These are phyloP conservation scores for Discoglossus pictus DNA, from an alignment of 2,797 vertebrate genomes.

Conservation along the genomic window DNA sequence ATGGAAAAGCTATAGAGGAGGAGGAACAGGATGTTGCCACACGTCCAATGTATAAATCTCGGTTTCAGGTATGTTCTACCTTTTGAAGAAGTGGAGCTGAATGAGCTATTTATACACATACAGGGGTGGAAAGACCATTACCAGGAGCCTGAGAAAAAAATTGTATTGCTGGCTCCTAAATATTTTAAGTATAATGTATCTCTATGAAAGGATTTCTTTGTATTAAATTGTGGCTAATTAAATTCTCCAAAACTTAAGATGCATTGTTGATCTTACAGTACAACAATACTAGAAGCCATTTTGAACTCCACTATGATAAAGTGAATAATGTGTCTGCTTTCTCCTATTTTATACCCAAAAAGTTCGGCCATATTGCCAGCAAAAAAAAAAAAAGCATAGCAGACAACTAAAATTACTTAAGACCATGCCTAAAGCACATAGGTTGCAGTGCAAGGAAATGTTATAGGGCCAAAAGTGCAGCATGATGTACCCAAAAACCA, in stretches of 20 bases:
- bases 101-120: too few species aligned
- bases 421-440: conserved; percentile 45
- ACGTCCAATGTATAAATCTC: too few species aligned
- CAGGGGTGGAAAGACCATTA: too few species aligned
- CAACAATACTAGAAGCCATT: neutral
- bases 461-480: conserved; percentile 54
- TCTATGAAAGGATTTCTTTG: too few species aligned
- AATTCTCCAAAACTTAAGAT: conserved; percentile 22
- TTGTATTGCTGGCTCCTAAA: too few species aligned
- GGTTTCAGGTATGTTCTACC: too few species aligned
- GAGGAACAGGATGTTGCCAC: too few species aligned
- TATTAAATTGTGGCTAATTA: too few species aligned
- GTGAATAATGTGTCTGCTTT: conserved; percentile 6
- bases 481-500: conserved; percentile 53
- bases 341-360: conserved; percentile 17
- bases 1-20: too few species aligned
- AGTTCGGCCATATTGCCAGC: conserved; percentile 33
- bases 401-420: conserved; percentile 48
- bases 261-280: conserved; percentile 9
- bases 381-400: conserved; percentile 51
- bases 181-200: too few species aligned
- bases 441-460: conserved; percentile 47
- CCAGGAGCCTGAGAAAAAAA: too few species aligned
- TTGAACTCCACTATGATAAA: conserved; percentile 2
- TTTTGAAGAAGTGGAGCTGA: too few species aligned